Conservation (phyloP, 2,113 vertebrate species). For the Hyla sarda region DNA sequence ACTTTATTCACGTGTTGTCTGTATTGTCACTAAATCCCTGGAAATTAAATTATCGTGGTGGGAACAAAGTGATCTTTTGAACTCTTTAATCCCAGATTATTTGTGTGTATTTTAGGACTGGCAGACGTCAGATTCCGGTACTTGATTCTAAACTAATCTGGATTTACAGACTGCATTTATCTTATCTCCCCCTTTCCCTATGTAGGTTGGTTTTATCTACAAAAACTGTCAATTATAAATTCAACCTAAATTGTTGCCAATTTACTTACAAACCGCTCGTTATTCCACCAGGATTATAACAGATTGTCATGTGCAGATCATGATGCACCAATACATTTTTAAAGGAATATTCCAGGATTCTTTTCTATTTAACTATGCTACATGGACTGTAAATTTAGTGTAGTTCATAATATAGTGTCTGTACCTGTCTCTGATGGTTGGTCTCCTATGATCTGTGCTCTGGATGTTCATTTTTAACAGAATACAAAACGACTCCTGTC, state of each 20-base stretch:
- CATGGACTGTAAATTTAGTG: too few species aligned
- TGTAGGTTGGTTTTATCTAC: background rate
- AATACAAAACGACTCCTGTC: too few species aligned
- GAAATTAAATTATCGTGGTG: background rate
- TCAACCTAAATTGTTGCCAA: background rate
- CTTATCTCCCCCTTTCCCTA: background rate
- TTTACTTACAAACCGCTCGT: background rate
- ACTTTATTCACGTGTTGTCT: conserved; percentile 15
- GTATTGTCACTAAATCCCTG: background rate
- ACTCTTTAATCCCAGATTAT: conserved; percentile 41
- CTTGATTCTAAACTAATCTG: conserved; percentile 30
- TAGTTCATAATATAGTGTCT: too few species aligned
- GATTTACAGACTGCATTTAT: background rate
- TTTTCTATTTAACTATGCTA: too few species aligned
- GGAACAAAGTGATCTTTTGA: conserved; percentile 18
- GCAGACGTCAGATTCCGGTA: background rate
- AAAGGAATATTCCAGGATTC: too few species aligned
- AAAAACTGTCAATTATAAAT: conserved; percentile 6
- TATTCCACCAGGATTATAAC: background rate
- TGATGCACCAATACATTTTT: background rate
- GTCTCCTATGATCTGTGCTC: too few species aligned
- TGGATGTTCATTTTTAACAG: too few species aligned
- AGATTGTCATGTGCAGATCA: background rate
- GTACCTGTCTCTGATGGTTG: too few species aligned
- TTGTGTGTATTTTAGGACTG: conserved; percentile 31